Percentiles rank a stretch among this genome's conserved stretches.
Evolutionary conservation across 1,140 invertebrate species (phyloP).

Genomic region (Drosophila ironensis): DNA sequence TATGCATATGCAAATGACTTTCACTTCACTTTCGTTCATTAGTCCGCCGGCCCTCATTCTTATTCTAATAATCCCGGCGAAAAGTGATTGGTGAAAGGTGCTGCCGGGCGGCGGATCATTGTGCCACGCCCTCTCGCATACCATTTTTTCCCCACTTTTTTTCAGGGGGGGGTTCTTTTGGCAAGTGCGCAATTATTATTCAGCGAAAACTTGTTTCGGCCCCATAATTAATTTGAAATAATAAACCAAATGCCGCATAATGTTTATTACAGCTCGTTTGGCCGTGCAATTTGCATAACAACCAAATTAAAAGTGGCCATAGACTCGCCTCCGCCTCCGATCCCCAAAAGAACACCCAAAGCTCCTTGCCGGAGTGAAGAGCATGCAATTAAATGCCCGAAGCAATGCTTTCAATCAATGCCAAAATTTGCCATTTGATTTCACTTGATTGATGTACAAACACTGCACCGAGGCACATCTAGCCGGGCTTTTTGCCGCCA

Average conservation of each 20-base stretch:
- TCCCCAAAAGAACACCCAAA: neutral
- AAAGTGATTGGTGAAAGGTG: conserved; percentile 64
- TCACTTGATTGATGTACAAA: conserved; percentile 77
- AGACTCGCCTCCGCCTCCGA: neutral
- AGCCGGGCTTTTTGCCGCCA: conserved; percentile 16
- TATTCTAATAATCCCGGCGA: conserved; percentile 62
- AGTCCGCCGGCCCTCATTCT: conserved; percentile 59
- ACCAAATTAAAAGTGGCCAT: conserved; percentile 33
- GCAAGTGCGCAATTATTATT: conserved; percentile 54
- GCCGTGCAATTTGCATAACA: conserved; percentile 71
- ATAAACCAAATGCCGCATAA: conserved; percentile 56
- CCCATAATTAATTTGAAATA: conserved; percentile 69
- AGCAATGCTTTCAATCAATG: conserved; percentile 70
- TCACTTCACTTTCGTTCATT: conserved; percentile 78
- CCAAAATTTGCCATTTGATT: conserved; percentile 64
- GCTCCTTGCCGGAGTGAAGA: conserved; percentile 29
- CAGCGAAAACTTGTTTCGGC: conserved; percentile 56
- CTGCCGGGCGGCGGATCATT: neutral
- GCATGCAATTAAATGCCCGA: conserved; percentile 64
- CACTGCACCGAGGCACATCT: conserved; percentile 19
- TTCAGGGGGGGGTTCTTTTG: conserved; percentile 29
- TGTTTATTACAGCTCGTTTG: conserved; percentile 63
- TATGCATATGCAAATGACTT: conserved; percentile 70
- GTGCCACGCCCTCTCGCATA: conserved; percentile 6
- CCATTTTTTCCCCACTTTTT: neutral